phyloP scores from a whole-genome alignment of 1,140 invertebrate species.

The Drosophila truncata region DNA sequence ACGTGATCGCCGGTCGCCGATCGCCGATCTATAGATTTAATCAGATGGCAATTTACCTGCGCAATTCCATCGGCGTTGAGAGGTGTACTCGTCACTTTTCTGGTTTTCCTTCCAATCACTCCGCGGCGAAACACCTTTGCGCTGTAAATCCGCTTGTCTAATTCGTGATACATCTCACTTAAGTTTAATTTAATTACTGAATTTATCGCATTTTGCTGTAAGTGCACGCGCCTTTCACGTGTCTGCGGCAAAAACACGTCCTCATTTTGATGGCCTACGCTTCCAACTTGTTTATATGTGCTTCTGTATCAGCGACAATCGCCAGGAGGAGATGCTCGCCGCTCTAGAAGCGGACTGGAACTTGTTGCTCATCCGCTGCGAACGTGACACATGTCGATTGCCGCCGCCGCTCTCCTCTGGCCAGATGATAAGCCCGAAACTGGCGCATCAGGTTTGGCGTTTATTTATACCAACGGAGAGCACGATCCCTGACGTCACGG shows the following conservation, averaged over 20 bases:
- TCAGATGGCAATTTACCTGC: slow-evolving; percentile 42
- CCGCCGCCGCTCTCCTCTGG: slow-evolving; percentile 1
- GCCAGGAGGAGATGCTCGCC: slow-evolving; percentile 21
- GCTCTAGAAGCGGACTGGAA: slow-evolving; percentile 34
- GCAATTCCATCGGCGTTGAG: slow-evolving; percentile 45
- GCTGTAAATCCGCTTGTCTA: slow-evolving; percentile 22
- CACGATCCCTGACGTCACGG: slow-evolving; percentile 47
- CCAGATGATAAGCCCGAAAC: slow-evolving; percentile 42
- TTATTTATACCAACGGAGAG: slow-evolving; percentile 16
- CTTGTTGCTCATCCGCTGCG: slow-evolving; percentile 47
- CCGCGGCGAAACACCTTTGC: slow-evolving; percentile 12
- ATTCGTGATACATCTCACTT: slow-evolving; percentile 42
- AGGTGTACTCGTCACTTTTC: not conserved
- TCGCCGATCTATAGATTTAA: slow-evolving; percentile 24
- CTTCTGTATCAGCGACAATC: slow-evolving; percentile 30
- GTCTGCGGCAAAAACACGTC: slow-evolving; percentile 23
- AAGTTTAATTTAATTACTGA: slow-evolving; percentile 50
- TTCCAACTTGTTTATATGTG: slow-evolving; percentile 4
- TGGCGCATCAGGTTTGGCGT: slow-evolving; percentile 48
- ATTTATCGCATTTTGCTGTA: slow-evolving; percentile 20
- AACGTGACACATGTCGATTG: slow-evolving; percentile 56
- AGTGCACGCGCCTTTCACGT: slow-evolving; percentile 44
- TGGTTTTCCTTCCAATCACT: slow-evolving; percentile 14
- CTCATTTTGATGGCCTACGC: slow-evolving; percentile 28
- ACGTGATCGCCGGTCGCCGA: slow-evolving; percentile 26